Conservation (phyloP, 1,140 invertebrate genomes). For the Thalassaphorura encarpata region DNA sequence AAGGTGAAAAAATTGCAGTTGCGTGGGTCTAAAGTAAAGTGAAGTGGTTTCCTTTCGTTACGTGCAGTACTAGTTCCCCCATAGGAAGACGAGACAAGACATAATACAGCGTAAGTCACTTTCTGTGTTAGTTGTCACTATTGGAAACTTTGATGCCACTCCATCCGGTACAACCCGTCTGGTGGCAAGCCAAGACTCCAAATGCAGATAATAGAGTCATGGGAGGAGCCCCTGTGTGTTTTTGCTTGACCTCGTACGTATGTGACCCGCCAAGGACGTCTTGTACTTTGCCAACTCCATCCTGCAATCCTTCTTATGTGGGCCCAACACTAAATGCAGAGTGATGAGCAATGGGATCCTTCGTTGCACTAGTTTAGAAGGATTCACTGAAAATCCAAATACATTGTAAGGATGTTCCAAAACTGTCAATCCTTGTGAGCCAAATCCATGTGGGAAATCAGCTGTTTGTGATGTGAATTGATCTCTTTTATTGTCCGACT, state of each 20-base stretch:
- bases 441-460: constrained; percentile 48
- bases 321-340: constrained; percentile 78
- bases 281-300: constrained; percentile 58
- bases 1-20: no score
- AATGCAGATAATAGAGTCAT: no score
- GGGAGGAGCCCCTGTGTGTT: constrained; percentile 42
- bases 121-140: no score
- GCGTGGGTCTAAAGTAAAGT: no score
- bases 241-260: constrained; percentile 37
- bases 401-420: constrained; percentile 72
- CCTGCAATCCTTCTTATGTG: constrained; percentile 62
- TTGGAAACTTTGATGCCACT: no score
- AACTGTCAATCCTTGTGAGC: constrained; percentile 61
- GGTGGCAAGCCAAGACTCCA: no score
- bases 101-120: no score
- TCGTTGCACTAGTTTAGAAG: constrained; percentile 73
- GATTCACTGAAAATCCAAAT: constrained; percentile 74
- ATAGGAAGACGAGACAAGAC: no score
- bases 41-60: constrained; percentile 82
- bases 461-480: constrained; percentile 67
- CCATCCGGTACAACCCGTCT: constrained; percentile 72
- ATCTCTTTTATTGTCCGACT: constrained; percentile 57
- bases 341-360: constrained; percentile 64
- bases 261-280: constrained; percentile 47
- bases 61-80: constrained; percentile 62